Base-by-base conservation (phyloP, 2,113 vertebrate genomes). In the Paradoxurus hermaphroditus region DNA sequence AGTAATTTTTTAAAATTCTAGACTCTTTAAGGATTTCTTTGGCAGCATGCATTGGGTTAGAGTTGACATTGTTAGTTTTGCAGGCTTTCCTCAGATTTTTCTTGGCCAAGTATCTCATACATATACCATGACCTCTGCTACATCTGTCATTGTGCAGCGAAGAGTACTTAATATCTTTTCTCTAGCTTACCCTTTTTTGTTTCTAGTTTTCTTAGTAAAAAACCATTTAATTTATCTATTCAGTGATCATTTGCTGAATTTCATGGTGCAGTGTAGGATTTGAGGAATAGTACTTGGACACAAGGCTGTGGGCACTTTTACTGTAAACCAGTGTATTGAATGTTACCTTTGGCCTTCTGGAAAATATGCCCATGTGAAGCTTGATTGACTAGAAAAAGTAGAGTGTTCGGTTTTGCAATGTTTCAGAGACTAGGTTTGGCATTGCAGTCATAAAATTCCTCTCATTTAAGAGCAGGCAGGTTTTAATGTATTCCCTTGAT, bases 1-100 rank as follows among this genome's bases (percentile, higher is more conserved):
- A 78, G 25, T 59, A 91, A 82, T 95, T 92, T 79, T 87, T 92
- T 92, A 85, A 97, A 94, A 87, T 79, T 65, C 31, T 90, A 89
- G 41, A 29, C 29, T 96, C 86, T 78, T 91, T 7, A 13, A 70
- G 83, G 70, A 63, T 87, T 93, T 90, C 73, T 88, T 84, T 84
- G 53, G 67, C 63, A 91, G 36, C 23, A 75, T 51, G 5, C 27
- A 56, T 13, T 73, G 68, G 29, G 53, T 79, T 67, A 90, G 67
- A 84, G 63, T 91, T 86, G 82, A 84, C 46, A 84, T 90, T 86
- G 95, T 92, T 56, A 73, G 39, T 73, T 72, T 70, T 84, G 4
- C 2, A 41, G 91, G 19, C 65, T 21, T 97, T 96, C 25, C 34
- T 88, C 46, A 75, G 21, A 12, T 86, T 93, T 10, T 3, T 31